Conservation (phyloP, 2,888 invertebrate species). For the Erannis defoliaria region DNA sequence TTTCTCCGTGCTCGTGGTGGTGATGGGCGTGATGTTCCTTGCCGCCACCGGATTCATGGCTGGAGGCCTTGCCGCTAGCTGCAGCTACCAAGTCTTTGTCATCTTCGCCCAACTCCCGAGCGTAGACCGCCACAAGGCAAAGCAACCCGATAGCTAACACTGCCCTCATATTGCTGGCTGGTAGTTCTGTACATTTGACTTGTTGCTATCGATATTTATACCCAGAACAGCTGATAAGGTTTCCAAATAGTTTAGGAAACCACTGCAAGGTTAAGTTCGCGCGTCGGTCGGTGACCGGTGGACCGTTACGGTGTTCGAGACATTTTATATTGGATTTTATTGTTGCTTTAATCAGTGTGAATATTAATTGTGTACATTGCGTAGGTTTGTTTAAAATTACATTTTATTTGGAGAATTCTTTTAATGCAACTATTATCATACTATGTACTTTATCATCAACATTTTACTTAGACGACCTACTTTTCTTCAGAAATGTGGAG, state of each 20-base stretch:
- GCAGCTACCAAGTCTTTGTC: slow-evolving; percentile 77
- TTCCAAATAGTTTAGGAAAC: slow-evolving; percentile 71
- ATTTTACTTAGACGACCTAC: not conserved
- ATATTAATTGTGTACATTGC: slow-evolving; percentile 23
- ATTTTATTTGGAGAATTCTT: not conserved
- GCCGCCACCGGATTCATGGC: slow-evolving; percentile 78
- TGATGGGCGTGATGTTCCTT: slow-evolving; percentile 78
- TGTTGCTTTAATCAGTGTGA: slow-evolving; percentile 47
- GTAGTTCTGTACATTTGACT: slow-evolving; percentile 60
- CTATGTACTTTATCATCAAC: not conserved
- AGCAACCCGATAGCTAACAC: slow-evolving; percentile 70
- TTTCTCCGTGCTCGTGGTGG: slow-evolving; percentile 77
- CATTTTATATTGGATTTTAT: slow-evolving; percentile 56
- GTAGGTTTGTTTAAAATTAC: not conserved
- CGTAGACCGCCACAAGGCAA: slow-evolving; percentile 76
- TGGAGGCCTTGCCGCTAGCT: slow-evolving; percentile 69
- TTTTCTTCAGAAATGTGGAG: no score
- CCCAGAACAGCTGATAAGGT: slow-evolving; percentile 67
- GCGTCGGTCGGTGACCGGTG: slow-evolving; percentile 53
- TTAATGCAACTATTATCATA: not conserved
- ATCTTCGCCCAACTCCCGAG: slow-evolving; percentile 71
- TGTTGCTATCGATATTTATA: slow-evolving; percentile 75
- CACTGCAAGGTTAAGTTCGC: slow-evolving; percentile 68
- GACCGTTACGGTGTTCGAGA: slow-evolving; percentile 69
- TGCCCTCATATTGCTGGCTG: slow-evolving; percentile 75